Evolutionary conservation across 2,113 vertebrate genomes (phyloP), one percentile per base, ranked within the genome.

Genomic region (Microtus ochrogaster): DNA sequence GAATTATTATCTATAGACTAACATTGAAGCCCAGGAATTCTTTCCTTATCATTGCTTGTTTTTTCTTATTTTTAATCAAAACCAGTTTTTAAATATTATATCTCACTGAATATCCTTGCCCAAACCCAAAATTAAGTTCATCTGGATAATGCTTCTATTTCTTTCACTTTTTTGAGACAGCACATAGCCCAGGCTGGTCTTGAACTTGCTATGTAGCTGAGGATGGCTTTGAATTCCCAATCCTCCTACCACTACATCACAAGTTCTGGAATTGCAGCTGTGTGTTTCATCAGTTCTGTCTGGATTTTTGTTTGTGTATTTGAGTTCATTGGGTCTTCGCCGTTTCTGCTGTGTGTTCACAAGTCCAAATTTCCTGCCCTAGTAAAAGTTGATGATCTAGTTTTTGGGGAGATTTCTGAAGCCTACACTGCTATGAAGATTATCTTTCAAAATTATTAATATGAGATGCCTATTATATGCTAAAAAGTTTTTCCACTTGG

Each of bases 381-480:
- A 92, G 36, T 39, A 49, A 36, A 88, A 97, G 41, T 33, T 79
- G 65, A 81, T 87, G 24, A 61, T 84, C 61, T 1, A 28, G 30
- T 73, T 65, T 91, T 95, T 22, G 92, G 90, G 81, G 47, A 94
- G 49, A 5, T 22, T 92, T 83, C 39, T 2, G 1, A 33, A 95
- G 44, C 47, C 55, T 58, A 86, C 33, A 70, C 36, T 86, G 21
- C 47, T 95, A 81, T 39, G n/a, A 78, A 44, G 6, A 76, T 52
- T 95, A 70, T 87, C 89, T 66, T 61, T 66, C 72, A 47, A 88
- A 78, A 92, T 91, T 88, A 63, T 65, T 88, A 82, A 73, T 81
- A 81, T 79, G 58, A 96, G 36, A 58, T 92, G 17, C 83, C n/a
- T 10, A 44, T 94, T 47, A 52, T 87, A 76, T 90, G 41, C 70